phyloP scores from a whole-genome alignment of 2,888 invertebrate genomes.

The Philhelius pedissequus region DNA sequence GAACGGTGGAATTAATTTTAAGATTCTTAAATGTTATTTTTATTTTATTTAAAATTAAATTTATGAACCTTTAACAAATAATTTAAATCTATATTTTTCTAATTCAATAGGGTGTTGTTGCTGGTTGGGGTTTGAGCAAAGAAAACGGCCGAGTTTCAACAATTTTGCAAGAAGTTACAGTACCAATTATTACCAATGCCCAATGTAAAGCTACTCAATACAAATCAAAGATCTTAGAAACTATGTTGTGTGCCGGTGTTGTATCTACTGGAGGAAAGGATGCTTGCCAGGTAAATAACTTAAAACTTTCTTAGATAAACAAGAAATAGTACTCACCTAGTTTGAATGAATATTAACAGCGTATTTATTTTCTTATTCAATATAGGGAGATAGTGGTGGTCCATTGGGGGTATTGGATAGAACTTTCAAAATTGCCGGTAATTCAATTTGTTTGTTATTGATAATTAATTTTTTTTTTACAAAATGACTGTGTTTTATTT shows the following conservation, averaged over 20 bases:
- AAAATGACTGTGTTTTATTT: not conserved
- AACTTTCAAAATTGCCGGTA: conserved; percentile 74
- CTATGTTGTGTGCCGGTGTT: conserved; percentile 77
- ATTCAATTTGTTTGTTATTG: not conserved
- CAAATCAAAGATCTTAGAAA: conserved; percentile 74
- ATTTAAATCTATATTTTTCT: not conserved
- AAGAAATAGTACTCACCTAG: no score
- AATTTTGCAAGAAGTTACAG: conserved; percentile 74
- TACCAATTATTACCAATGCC: conserved; percentile 76
- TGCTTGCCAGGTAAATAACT: conserved; percentile 75
- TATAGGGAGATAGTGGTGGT: conserved; percentile 77
- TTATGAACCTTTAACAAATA: not conserved
- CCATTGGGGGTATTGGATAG: conserved; percentile 74
- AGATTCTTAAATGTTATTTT: not conserved
- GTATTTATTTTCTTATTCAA: no score
- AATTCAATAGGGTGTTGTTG: conserved; percentile 74
- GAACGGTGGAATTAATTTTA: no score
- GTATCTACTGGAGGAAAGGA: conserved; percentile 75
- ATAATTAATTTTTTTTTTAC: not conserved
- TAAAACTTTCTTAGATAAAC: not conserved
- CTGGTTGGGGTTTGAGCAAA: conserved; percentile 75
- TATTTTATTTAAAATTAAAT: not conserved
- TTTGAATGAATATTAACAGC: no score
- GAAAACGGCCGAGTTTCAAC: conserved; percentile 73
- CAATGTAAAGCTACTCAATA: conserved; percentile 75